Percentiles rank a stretch among this genome's conserved stretches.
Conservation (phyloP, 2,113 vertebrate species). For the Paramisgurnus dabryanus region DNA sequence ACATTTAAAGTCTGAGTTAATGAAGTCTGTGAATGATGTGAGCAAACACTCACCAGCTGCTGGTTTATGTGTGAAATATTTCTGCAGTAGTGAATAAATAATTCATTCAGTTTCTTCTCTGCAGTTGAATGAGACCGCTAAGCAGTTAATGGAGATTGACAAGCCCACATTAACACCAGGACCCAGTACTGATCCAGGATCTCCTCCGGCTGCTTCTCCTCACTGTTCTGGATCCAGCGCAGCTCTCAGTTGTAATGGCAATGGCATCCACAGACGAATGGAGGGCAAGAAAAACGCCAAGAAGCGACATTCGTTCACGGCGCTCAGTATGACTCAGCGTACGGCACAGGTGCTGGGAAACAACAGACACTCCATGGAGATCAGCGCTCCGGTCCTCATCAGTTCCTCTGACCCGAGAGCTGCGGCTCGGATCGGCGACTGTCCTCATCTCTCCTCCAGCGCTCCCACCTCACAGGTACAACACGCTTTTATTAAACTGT, state of each 20-base stretch:
- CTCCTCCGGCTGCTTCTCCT: slow-evolving; percentile 55
- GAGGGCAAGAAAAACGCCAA: slow-evolving; percentile 97
- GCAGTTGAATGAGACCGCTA: slow-evolving; percentile 94
- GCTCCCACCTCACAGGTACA: slow-evolving; percentile 78
- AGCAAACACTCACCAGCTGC: no score
- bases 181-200: slow-evolving; percentile 71
- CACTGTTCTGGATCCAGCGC: slow-evolving; percentile 25
- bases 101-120: background rate
- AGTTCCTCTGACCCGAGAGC: slow-evolving; percentile 95
- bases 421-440: slow-evolving; percentile 88
- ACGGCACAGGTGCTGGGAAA: slow-evolving; percentile 83
- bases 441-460: slow-evolving; percentile 79
- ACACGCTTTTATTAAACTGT: no score
- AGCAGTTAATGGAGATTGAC: slow-evolving; percentile 97
- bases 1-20: no score
- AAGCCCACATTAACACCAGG: slow-evolving; percentile 77
- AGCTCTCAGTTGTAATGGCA: slow-evolving; percentile 67
- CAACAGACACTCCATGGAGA: slow-evolving; percentile 98
- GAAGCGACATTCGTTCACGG: slow-evolving; percentile 96
- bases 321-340: slow-evolving; percentile 92
- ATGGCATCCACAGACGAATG: slow-evolving; percentile 76
- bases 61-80: no score
- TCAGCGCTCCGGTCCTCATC: slow-evolving; percentile 94
- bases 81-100: no score
- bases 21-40: no score